Evolutionary conservation across 2,888 invertebrate genomes (phyloP).

Genomic region (Synergus japonicus): DNA sequence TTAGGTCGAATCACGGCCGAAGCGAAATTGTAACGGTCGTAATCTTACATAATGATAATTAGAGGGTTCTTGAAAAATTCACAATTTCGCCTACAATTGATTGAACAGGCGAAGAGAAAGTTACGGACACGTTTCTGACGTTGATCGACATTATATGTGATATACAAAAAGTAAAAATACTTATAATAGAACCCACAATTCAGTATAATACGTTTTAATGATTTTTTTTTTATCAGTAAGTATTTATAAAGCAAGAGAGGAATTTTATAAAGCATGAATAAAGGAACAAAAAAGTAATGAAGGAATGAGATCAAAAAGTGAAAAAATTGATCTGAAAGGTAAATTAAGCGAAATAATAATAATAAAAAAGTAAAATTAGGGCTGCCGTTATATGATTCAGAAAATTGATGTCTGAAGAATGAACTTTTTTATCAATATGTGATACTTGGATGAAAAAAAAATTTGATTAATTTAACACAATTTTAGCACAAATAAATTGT

Average conservation of each 20-base stretch:
- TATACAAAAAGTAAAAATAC: neutral
- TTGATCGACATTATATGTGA: neutral
- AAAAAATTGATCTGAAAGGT: neutral
- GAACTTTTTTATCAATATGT: neutral
- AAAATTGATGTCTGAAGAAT: neutral
- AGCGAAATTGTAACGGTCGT: neutral
- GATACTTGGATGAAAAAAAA: too few species aligned
- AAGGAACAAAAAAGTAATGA: neutral
- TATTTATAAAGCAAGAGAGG: neutral
- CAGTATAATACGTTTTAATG: neutral
- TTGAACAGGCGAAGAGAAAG: neutral
- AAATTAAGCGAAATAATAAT: neutral
- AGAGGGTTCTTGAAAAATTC: neutral
- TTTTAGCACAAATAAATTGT: too few species aligned
- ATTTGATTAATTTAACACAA: too few species aligned
- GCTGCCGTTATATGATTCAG: neutral
- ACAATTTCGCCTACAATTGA: neutral
- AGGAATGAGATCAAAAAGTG: neutral
- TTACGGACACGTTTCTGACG: neutral
- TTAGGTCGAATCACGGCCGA: neutral
- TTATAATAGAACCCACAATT: neutral
- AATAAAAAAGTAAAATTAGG: neutral
- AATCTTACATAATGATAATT: conserved; percentile 4
- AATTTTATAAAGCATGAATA: neutral
- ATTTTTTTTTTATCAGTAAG: neutral